Percentiles rank a stretch among this genome's conserved stretches.
These are phyloP conservation scores for Nipponia nippon DNA, from an alignment of 2,113 vertebrate genomes.

Conservation along the genomic window DNA sequence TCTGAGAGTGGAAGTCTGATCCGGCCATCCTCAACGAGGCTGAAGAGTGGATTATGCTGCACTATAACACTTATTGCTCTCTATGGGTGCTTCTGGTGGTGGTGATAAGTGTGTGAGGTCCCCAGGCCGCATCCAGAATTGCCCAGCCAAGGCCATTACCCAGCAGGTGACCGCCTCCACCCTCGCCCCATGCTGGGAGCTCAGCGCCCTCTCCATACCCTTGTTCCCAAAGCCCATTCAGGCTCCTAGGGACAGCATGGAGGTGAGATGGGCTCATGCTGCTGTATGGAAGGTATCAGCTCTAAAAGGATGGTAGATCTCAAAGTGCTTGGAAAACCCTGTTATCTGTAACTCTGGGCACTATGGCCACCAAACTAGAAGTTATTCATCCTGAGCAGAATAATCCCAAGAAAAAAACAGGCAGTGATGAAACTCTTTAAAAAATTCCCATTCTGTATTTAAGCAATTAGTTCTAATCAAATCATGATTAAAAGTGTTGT, in stretches of 20 bases:
- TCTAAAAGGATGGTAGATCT: background rate
- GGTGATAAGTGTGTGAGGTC: background rate
- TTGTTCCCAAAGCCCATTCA: background rate
- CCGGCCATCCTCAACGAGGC: background rate
- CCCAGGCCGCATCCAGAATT: background rate
- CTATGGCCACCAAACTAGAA: background rate
- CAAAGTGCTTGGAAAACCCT: background rate
- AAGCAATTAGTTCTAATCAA: background rate
- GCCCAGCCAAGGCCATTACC: background rate
- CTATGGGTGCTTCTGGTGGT: background rate
- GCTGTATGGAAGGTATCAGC: background rate
- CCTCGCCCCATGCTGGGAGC: background rate
- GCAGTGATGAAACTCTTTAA: background rate
- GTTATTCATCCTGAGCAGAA: background rate
- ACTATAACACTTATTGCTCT: background rate
- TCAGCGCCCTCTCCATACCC: background rate
- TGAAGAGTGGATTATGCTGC: conserved; percentile 9
- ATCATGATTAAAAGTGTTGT: background rate
- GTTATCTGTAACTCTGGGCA: background rate
- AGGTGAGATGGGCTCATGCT: background rate
- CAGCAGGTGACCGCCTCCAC: background rate
- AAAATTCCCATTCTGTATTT: background rate
- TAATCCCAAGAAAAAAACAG: background rate
- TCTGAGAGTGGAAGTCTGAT: background rate
- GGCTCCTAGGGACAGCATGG: background rate